Percentiles rank a stretch among this genome's conserved stretches.
phyloP scores from a whole-genome alignment of 2,888 invertebrate species.

The Lymantria monacha region DNA sequence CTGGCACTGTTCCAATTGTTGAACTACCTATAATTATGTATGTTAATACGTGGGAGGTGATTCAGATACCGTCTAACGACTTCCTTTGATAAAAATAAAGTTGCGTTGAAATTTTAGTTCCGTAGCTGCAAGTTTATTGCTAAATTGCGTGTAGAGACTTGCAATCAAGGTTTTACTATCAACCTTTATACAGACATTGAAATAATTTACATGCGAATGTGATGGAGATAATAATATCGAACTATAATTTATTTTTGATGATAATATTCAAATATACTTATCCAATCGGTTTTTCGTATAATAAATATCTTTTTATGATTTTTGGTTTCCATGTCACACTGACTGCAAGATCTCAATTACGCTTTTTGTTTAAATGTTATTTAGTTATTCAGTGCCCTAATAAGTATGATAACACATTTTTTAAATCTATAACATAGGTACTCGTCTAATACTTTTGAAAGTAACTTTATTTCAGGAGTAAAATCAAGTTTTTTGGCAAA shows the following conservation, averaged over 20 bases:
- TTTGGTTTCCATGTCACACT: too few relatives aligned
- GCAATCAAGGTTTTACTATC: constrained; percentile 69
- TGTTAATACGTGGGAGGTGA: constrained; percentile 78
- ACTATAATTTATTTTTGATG: neutral
- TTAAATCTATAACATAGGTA: too few relatives aligned
- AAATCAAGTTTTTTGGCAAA: too few relatives aligned
- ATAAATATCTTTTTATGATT: too few relatives aligned
- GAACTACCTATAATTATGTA: constrained; percentile 80
- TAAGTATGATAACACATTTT: too few relatives aligned
- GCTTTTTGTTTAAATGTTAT: too few relatives aligned
- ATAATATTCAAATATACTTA: too few relatives aligned
- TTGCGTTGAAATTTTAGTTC: constrained; percentile 82
- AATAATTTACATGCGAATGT: constrained; percentile 71
- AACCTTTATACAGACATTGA: constrained; percentile 78
- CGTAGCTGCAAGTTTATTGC: constrained; percentile 77
- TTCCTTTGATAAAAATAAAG: constrained; percentile 81
- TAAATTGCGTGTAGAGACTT: constrained; percentile 69
- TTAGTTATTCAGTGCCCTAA: too few relatives aligned
- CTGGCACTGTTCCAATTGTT: constrained; percentile 74
- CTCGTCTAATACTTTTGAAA: too few relatives aligned
- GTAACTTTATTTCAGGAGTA: too few relatives aligned
- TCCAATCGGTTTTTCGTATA: too few relatives aligned
- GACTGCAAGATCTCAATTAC: too few relatives aligned
- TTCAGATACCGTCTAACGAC: constrained; percentile 80
- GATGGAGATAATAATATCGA: constrained; percentile 35